These are phyloP conservation scores for Anser cygnoides DNA, from an alignment of 2,113 vertebrate species.

Conservation along the genomic window DNA sequence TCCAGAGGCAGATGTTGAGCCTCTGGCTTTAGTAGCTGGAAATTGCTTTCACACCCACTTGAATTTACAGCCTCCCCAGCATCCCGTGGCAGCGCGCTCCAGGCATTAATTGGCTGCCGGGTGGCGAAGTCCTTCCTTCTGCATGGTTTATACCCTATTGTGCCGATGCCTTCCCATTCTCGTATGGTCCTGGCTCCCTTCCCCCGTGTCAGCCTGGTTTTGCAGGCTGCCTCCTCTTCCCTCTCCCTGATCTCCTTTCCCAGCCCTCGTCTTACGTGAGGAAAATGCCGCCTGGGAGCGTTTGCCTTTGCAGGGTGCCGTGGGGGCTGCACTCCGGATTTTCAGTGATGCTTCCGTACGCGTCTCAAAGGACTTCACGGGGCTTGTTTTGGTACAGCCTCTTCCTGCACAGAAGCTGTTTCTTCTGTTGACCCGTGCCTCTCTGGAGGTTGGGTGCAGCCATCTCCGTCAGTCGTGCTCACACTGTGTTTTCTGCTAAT, in stretches of 20 bases:
- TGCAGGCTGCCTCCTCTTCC: rapidly evolving
- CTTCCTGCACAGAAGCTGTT: background rate
- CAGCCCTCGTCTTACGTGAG: background rate
- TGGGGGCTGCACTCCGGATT: background rate
- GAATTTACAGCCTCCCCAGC: background rate
- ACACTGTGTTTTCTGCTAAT: background rate
- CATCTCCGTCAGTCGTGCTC: background rate
- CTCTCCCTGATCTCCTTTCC: background rate
- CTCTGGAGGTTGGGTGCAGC: background rate
- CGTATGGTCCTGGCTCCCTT: background rate
- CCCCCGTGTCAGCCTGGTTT: background rate
- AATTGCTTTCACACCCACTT: background rate
- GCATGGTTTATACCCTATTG: background rate
- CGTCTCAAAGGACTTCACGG: background rate
- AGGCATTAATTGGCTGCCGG: background rate
- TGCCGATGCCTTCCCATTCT: background rate
- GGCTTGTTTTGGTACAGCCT: background rate
- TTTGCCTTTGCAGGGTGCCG: background rate
- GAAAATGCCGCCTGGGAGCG: background rate
- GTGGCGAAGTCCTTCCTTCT: background rate
- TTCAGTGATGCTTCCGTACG: rapidly evolving
- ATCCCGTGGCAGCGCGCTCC: background rate
- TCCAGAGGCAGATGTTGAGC: background rate
- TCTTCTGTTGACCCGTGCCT: background rate
- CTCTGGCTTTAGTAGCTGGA: background rate